Percentiles rank a stretch among this genome's conserved stretches.
Evolutionary conservation across 2,797 vertebrate genomes (phyloP).

Genomic region (Aeoliscus strigatus): DNA sequence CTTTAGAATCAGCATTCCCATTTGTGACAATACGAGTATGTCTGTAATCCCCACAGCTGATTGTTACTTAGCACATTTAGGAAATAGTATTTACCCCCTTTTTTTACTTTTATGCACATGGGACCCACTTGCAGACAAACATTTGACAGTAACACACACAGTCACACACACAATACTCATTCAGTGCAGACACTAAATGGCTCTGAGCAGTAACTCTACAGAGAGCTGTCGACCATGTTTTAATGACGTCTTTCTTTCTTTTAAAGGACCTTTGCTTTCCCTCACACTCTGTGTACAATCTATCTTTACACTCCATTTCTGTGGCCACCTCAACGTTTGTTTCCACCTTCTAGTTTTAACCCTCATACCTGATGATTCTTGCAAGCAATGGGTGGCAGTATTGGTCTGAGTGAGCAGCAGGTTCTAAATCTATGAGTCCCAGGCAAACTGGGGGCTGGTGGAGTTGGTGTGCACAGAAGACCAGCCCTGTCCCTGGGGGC

Average conservation of each 20-base stretch:
- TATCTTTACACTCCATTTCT: slow-evolving; percentile 2
- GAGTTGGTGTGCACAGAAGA: slow-evolving; percentile 30
- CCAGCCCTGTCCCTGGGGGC: slow-evolving; percentile 25
- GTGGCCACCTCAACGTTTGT: not conserved
- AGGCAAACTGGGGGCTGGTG: slow-evolving; percentile 25
- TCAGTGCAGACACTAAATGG: slow-evolving; percentile 32
- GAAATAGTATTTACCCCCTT: not conserved
- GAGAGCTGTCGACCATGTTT: slow-evolving; percentile 53
- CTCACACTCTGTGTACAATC: slow-evolving; percentile 1
- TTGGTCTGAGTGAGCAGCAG: slow-evolving; percentile 43
- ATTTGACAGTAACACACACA: slow-evolving; percentile 13
- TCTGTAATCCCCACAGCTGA: no score
- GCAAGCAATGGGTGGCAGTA: slow-evolving; percentile 78
- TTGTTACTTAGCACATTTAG: not conserved
- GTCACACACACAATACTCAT: slow-evolving; percentile 11
- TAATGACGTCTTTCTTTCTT: slow-evolving; percentile 69
- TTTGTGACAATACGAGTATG: no score
- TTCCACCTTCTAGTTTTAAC: slow-evolving; percentile 5
- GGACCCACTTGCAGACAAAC: slow-evolving; percentile 7
- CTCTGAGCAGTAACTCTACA: slow-evolving; percentile 32
- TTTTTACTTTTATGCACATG: not conserved
- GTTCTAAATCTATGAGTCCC: slow-evolving; percentile 35
- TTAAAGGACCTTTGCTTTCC: slow-evolving; percentile 59
- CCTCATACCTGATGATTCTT: slow-evolving; percentile 83
- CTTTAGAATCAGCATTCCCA: no score